Evolutionary conservation across 2,888 invertebrate species (phyloP).

Genomic region (Agrilus mali): DNA sequence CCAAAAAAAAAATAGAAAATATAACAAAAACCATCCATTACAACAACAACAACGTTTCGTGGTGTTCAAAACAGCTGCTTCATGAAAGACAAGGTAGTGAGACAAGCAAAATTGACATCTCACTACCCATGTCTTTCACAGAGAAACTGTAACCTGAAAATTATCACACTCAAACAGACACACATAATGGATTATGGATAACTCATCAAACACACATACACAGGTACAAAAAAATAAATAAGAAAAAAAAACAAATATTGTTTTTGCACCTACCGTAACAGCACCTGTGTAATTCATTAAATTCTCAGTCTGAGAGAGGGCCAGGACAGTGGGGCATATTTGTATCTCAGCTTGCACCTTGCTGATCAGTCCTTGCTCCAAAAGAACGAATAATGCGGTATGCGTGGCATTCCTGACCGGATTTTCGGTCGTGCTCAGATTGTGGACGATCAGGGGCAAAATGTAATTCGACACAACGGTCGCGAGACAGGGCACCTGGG

Average conservation of each 20-base stretch:
- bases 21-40: too few relatives aligned
- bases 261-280: constrained; percentile 40
- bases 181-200: too few relatives aligned
- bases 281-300: constrained; percentile 40
- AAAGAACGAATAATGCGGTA: constrained; percentile 45
- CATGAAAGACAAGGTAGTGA: constrained; percentile 99
- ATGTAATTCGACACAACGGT: constrained; percentile 44
- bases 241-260: neutral
- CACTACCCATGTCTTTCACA: constrained; percentile 98
- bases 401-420: constrained; percentile 55
- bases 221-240: neutral
- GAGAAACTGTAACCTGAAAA: constrained; percentile 34
- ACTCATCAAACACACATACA: constrained; percentile 1
- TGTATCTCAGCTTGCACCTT: constrained; percentile 46
- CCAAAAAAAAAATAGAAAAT: too few relatives aligned
- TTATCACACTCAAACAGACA: neutral
- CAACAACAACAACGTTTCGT: too few relatives aligned
- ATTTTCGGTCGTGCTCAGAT: constrained; percentile 46
- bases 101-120: constrained; percentile 71
- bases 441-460: constrained; percentile 48
- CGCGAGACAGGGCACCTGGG: constrained; percentile 34
- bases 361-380: constrained; percentile 51
- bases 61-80: constrained; percentile 32
- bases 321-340: constrained; percentile 51
- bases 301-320: constrained; percentile 39